Evolutionary conservation across 2,888 invertebrate species (phyloP).

Genomic region (Empis livida): DNA sequence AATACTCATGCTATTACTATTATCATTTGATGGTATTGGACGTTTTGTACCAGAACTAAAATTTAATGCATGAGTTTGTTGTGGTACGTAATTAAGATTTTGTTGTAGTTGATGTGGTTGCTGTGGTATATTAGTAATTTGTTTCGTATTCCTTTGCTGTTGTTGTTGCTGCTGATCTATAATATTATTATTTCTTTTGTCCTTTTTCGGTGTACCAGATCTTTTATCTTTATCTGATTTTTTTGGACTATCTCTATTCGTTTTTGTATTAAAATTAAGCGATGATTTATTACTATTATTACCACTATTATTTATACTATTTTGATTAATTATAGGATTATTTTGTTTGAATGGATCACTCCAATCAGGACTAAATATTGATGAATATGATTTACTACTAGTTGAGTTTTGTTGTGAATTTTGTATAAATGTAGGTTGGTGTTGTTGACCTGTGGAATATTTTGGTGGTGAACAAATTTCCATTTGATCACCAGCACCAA

Average conservation of each 20-base stretch:
- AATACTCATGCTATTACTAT: neutral
- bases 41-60: conserved; percentile 14
- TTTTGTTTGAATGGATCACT: conserved; percentile 29
- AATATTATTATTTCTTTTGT: conserved; percentile 9
- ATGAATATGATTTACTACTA: conserved; percentile 15
- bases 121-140: conserved; percentile 1
- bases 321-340: conserved; percentile 3
- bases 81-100: conserved; percentile 13
- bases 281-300: conserved; percentile 11
- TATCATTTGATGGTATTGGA: conserved; percentile 11
- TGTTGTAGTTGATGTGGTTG: conserved; percentile 9
- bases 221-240: conserved; percentile 19
- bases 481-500: conserved; percentile 14
- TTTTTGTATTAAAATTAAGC: conserved; percentile 13
- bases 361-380: conserved; percentile 35
- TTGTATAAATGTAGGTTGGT: conserved; percentile 12
- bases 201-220: conserved; percentile 26
- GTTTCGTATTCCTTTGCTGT: neutral
- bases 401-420: conserved; percentile 14
- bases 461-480: conserved; percentile 19
- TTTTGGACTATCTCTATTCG: conserved; percentile 30
- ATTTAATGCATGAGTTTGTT: conserved; percentile 14
- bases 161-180: too few relatives aligned
- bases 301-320: conserved; percentile 7
- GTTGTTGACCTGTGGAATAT: conserved; percentile 13